A percentile compares a stretch with the other conserved stretches of the same genome.
Evolutionary conservation across 1,140 invertebrate genomes (phyloP).

Genomic region (Danaus melanippus): DNA sequence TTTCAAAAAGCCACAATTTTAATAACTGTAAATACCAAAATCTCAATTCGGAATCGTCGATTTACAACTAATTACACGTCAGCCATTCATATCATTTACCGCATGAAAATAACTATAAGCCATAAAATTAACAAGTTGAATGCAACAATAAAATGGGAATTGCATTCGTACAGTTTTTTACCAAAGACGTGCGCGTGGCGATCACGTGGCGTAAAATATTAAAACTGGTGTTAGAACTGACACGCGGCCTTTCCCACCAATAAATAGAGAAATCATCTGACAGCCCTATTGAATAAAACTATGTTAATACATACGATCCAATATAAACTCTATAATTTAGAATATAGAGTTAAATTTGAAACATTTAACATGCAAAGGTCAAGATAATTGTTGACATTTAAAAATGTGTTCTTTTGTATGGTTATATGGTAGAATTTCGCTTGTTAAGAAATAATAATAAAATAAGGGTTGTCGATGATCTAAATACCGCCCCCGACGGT

Average conservation of each 20-base stretch:
- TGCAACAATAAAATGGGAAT: conserved; percentile 66
- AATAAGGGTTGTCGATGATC: conserved; percentile 56
- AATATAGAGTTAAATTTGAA: conserved; percentile 8
- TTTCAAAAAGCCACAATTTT: conserved; percentile 8
- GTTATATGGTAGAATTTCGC: conserved; percentile 22
- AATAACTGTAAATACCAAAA: conserved; percentile 24
- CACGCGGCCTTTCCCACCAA: conserved; percentile 69
- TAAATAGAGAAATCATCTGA: conserved; percentile 63
- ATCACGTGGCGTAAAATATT: conserved; percentile 64
- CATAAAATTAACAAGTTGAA: conserved; percentile 58
- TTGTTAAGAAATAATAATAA: conserved; percentile 19
- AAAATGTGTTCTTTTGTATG: conserved; percentile 14
- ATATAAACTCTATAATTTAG: conserved; percentile 7
- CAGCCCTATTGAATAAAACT: conserved; percentile 39
- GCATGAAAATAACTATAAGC: conserved; percentile 35
- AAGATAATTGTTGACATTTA: not conserved
- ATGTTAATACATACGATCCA: conserved; percentile 19
- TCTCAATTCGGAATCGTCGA: conserved; percentile 33
- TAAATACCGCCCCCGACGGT: conserved; percentile 66
- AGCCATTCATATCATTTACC: conserved; percentile 32
- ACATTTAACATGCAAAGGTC: not conserved
- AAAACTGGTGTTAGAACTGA: conserved; percentile 70
- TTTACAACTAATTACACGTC: conserved; percentile 40
- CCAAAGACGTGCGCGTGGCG: conserved; percentile 56
- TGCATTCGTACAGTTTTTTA: conserved; percentile 64